Evolutionary conservation across 2,888 invertebrate genomes (phyloP).

Genomic region (Eupeodes luniger): DNA sequence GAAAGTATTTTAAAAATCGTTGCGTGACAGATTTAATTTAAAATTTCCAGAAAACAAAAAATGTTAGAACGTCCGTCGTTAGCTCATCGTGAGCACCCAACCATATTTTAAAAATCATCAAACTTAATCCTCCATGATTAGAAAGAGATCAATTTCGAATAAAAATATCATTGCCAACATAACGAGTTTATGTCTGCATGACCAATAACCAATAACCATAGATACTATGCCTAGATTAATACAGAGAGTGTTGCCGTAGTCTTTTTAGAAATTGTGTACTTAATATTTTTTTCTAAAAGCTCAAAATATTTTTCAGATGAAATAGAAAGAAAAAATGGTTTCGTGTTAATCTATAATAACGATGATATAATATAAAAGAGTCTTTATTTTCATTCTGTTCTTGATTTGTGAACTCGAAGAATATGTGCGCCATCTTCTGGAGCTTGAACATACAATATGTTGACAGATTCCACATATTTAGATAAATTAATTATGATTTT

Average conservation of each 20-base stretch:
- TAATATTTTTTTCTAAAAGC: no score
- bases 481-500: no score
- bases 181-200: background rate
- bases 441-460: no score
- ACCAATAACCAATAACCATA: background rate
- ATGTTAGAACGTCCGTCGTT: background rate
- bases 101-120: conserved; percentile 4
- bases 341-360: no score
- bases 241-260: background rate
- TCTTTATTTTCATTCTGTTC: no score
- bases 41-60: background rate
- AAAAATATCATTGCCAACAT: background rate
- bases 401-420: no score
- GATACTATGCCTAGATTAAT: background rate
- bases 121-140: background rate
- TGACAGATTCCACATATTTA: no score
- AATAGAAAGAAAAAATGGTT: no score
- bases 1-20: background rate
- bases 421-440: no score
- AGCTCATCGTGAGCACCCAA: background rate
- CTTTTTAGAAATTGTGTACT: background rate
- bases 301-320: no score
- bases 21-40: conserved; percentile 18
- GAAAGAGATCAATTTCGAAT: background rate
- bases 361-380: no score